Evolutionary conservation across 2,797 vertebrate species (phyloP).

Genomic region (Artibeus lituratus): DNA sequence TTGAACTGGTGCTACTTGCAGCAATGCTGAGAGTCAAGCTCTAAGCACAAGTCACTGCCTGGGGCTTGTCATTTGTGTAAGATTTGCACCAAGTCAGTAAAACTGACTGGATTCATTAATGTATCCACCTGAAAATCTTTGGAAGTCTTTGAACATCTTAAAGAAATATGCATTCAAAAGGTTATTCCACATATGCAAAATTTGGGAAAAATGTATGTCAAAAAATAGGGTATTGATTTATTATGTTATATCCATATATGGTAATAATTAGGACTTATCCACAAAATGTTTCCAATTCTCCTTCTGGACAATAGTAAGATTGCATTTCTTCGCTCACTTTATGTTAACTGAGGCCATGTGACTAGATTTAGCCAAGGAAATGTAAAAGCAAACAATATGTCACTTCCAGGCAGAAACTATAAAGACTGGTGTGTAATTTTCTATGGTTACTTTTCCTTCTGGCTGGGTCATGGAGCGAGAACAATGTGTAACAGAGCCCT

Average conservation of each 20-base stretch:
- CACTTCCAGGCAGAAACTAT: background rate
- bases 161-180: background rate
- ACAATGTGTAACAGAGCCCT: background rate
- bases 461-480: background rate
- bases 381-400: background rate
- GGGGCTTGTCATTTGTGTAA: background rate
- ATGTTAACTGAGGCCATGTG: background rate
- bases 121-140: slow-evolving; percentile 9
- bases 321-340: background rate
- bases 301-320: background rate
- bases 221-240: background rate
- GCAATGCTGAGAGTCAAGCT: background rate
- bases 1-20: background rate
- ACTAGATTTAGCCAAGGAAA: background rate
- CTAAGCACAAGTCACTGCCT: background rate
- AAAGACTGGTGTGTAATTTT: background rate
- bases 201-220: background rate
- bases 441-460: background rate
- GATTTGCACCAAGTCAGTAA: background rate
- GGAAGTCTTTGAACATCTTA: background rate
- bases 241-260: background rate
- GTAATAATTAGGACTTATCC: background rate
- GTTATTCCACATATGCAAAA: background rate
- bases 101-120: background rate
- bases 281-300: background rate